These are phyloP conservation scores for Papilio gigon DNA, from an alignment of 2,888 invertebrate genomes.

Conservation along the genomic window DNA sequence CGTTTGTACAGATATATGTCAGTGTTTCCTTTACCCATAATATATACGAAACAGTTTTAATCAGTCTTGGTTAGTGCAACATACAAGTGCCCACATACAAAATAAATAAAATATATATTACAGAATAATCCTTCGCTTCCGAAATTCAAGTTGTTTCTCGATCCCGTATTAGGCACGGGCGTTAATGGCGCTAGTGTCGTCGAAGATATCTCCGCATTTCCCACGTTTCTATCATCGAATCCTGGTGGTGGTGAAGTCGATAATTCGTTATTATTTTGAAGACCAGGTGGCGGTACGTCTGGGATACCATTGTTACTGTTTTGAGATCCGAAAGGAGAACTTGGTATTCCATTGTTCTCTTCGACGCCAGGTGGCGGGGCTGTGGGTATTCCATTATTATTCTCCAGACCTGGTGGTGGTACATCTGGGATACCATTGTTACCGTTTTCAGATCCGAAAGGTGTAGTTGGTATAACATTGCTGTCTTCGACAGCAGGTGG, in stretches of 20 bases:
- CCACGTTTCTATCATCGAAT: not conserved
- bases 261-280: not conserved
- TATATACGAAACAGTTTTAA: not conserved
- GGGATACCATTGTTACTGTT: slow-evolving; percentile 1
- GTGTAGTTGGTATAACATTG: not conserved
- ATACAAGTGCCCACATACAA: slow-evolving; percentile 24
- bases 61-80: slow-evolving; percentile 10
- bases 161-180: slow-evolving; percentile 52
- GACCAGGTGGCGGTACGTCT: not conserved
- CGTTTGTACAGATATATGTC: not conserved
- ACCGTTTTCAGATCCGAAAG: not conserved
- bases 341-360: slow-evolving; percentile 17
- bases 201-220: slow-evolving; percentile 14
- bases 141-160: slow-evolving; percentile 54
- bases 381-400: not conserved
- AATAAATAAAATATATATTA: slow-evolving; percentile 48
- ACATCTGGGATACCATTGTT: slow-evolving; percentile 7
- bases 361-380: not conserved
- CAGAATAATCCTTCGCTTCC: slow-evolving; percentile 52
- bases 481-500: slow-evolving; percentile 16
- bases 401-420: not conserved
- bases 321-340: not conserved
- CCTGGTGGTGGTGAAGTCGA: not conserved
- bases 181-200: slow-evolving; percentile 48
- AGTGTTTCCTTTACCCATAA: slow-evolving; percentile 1